phyloP scores from a whole-genome alignment of 2,888 invertebrate genomes.

The Erynnis tages region DNA sequence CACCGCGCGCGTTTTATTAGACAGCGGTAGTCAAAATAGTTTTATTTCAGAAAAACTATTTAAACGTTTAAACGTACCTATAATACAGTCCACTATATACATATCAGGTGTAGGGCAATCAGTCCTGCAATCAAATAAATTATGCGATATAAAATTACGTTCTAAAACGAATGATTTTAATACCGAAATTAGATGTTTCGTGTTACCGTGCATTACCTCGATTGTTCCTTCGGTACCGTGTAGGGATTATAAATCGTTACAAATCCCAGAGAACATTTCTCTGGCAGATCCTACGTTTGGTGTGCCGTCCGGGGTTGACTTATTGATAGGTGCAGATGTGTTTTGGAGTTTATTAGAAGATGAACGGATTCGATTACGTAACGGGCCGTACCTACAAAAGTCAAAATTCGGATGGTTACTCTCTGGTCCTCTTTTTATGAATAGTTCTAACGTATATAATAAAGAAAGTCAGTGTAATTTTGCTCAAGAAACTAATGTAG shows the following conservation, averaged over 20 bases:
- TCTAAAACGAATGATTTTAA: background rate
- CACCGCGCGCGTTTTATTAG: background rate
- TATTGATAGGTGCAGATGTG: conserved; percentile 31
- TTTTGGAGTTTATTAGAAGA: conserved; percentile 32
- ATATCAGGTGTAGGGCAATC: conserved; percentile 3
- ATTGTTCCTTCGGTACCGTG: conserved; percentile 17
- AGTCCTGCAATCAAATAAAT: background rate
- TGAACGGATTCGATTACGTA: conserved; percentile 27
- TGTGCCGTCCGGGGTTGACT: conserved; percentile 6
- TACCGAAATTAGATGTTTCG: background rate
- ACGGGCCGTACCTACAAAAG: conserved; percentile 32
- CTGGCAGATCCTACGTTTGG: conserved; percentile 32
- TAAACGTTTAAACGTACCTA: conserved; percentile 7
- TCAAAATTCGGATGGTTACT: conserved; percentile 34
- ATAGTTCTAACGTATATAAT: background rate
- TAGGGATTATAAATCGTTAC: conserved; percentile 18
- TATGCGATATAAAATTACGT: conserved; percentile 10
- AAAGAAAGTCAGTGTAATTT: conserved; percentile 27
- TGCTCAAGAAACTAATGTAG: conserved; percentile 14
- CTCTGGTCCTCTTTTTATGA: conserved; percentile 17
- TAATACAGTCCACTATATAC: conserved; percentile 10
- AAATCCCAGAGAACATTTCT: conserved; percentile 23
- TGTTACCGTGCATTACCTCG: conserved; percentile 23
- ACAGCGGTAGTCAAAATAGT: conserved; percentile 3
- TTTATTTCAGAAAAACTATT: background rate